Percentiles rank a stretch among this genome's conserved stretches.
Conservation (phyloP, 1,140 invertebrate genomes). For the Panagrolaimus sp. region DNA sequence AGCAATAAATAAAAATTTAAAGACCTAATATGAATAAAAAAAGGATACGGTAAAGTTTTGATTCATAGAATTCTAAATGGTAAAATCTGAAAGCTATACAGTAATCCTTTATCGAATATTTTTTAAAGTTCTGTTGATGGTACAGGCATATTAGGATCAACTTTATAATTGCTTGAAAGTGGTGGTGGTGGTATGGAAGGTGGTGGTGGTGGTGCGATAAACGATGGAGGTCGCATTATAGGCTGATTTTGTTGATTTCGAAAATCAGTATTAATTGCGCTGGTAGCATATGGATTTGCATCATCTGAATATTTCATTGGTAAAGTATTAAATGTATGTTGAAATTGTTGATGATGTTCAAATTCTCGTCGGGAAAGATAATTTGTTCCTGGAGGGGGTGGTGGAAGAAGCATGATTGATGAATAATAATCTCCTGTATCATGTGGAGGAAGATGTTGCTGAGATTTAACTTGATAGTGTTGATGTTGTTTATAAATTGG, state of each 20-base stretch:
- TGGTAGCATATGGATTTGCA: not conserved
- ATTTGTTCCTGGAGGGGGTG: not conserved
- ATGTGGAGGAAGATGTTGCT: not conserved
- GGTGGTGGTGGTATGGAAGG: constrained; percentile 8
- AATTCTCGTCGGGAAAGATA: too few species aligned
- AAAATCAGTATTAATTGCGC: not conserved
- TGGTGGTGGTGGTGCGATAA: not conserved
- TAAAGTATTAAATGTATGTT: not conserved
- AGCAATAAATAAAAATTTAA: too few species aligned
- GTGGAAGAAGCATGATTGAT: not conserved
- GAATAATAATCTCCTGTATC: not conserved
- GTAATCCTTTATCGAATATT: too few species aligned
- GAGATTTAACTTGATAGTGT: too few species aligned
- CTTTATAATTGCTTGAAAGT: not conserved
- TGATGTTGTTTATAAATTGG: not conserved
- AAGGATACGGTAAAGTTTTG: too few species aligned
- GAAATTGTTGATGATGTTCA: too few species aligned
- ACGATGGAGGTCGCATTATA: not conserved
- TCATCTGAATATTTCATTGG: not conserved
- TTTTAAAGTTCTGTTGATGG: not conserved
- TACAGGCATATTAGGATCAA: not conserved
- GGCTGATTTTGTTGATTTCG: not conserved
- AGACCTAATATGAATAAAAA: too few species aligned
- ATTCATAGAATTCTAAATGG: too few species aligned
- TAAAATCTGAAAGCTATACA: too few species aligned